phyloP scores from a whole-genome alignment of 2,113 vertebrate genomes.

The Pelmatolapia mariae region DNA sequence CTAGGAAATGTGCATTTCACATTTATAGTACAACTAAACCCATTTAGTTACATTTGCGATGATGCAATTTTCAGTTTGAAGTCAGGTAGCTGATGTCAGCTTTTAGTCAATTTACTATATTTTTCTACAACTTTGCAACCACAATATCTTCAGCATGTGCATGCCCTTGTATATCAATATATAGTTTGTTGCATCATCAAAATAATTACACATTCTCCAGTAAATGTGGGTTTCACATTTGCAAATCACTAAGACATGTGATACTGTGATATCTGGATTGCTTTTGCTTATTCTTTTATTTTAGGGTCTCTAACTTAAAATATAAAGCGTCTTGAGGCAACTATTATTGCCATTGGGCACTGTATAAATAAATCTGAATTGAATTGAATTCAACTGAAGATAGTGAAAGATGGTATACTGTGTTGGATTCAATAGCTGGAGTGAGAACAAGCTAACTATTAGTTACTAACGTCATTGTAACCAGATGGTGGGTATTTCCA shows the following conservation, averaged over 20 bases:
- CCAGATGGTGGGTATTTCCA: constrained; percentile 34
- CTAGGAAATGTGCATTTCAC: background rate
- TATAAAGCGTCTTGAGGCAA: background rate
- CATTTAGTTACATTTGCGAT: background rate
- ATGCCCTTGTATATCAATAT: background rate
- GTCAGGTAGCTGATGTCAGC: background rate
- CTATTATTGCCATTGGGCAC: background rate
- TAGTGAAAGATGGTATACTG: background rate
- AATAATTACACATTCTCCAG: background rate
- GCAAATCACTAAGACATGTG: background rate
- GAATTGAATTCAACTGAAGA: background rate
- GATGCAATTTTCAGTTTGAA: background rate
- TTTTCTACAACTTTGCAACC: background rate
- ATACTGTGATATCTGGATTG: background rate
- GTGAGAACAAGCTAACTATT: background rate
- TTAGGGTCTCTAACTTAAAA: background rate
- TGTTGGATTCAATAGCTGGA: background rate
- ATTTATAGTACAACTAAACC: background rate
- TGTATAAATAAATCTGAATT: background rate
- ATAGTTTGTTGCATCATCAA: background rate
- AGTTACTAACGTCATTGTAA: background rate
- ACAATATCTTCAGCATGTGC: background rate
- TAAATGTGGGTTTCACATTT: background rate
- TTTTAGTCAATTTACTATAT: background rate
- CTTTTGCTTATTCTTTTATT: background rate